phyloP scores from a whole-genome alignment of 2,113 vertebrate genomes.

The Nanger granti region DNA sequence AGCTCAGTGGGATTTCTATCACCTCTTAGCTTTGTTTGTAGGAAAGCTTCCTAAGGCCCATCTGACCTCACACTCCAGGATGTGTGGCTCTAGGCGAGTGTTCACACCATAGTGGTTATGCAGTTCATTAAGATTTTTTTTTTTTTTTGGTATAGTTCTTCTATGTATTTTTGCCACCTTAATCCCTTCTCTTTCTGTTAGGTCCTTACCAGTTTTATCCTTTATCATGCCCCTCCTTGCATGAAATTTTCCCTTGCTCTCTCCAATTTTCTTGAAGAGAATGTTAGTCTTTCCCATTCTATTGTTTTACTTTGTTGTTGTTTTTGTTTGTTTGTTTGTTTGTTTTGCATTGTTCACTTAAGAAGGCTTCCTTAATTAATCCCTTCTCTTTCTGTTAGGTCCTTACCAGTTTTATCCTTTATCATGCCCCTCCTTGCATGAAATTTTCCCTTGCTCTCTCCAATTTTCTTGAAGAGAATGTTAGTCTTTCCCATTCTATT shows the following conservation, averaged over 20 bases:
- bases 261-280: not conserved
- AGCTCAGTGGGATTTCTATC: not conserved
- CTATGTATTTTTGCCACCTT: not conserved
- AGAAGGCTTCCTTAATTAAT: too few species aligned
- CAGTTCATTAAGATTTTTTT: not conserved
- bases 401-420: not conserved
- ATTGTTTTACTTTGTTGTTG: not conserved
- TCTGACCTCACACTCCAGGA: not conserved
- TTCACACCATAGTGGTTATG: not conserved
- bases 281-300: not conserved
- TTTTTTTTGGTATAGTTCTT: not conserved
- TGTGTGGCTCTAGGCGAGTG: not conserved
- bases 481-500: not conserved
- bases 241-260: not conserved
- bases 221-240: not conserved
- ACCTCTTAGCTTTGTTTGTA: not conserved
- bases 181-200: not conserved
- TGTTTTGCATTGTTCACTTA: not conserved
- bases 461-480: not conserved
- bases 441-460: not conserved
- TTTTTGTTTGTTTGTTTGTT: too few species aligned
- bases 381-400: too few species aligned
- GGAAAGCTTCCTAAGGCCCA: not conserved
- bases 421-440: not conserved
- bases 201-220: not conserved